Conservation (phyloP, 1,140 invertebrate genomes). For the Acromyrmex echinatior region DNA sequence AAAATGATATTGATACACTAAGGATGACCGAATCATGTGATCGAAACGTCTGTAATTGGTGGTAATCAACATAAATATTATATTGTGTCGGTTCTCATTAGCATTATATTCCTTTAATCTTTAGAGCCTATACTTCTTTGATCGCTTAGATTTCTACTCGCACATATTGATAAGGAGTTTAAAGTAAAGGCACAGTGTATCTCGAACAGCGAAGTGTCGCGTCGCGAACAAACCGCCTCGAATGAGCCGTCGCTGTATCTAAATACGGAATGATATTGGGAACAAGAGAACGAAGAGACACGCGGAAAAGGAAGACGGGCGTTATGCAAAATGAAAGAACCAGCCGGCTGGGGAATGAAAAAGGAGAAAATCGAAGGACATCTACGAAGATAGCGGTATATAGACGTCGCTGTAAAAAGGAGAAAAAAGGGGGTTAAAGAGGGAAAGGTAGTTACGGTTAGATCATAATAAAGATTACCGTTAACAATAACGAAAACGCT, state of each 20-base stretch:
- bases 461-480: constrained; percentile 42
- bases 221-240: background rate
- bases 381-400: constrained; percentile 52
- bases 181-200: background rate
- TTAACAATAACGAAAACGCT: constrained; percentile 43
- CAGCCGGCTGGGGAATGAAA: constrained; percentile 33
- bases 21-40: too few species aligned
- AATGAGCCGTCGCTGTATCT: background rate
- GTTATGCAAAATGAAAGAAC: constrained; percentile 49
- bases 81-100: too few species aligned
- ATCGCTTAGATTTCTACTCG: too few species aligned
- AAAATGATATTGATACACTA: too few species aligned
- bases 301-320: constrained; percentile 46
- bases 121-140: too few species aligned
- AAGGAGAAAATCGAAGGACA: constrained; percentile 36
- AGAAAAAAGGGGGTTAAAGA: constrained; percentile 46
- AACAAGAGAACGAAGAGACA: constrained; percentile 51
- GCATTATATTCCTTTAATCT: too few species aligned
- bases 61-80: too few species aligned
- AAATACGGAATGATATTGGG: constrained; percentile 22
- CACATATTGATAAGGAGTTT: background rate
- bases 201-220: background rate
- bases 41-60: too few species aligned
- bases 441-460: constrained; percentile 29
- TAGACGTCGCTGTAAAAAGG: background rate